Evolutionary conservation across 2,888 invertebrate genomes (phyloP), one percentile per base, ranked within the genome.

Genomic region (Cosmopolites sordidus): DNA sequence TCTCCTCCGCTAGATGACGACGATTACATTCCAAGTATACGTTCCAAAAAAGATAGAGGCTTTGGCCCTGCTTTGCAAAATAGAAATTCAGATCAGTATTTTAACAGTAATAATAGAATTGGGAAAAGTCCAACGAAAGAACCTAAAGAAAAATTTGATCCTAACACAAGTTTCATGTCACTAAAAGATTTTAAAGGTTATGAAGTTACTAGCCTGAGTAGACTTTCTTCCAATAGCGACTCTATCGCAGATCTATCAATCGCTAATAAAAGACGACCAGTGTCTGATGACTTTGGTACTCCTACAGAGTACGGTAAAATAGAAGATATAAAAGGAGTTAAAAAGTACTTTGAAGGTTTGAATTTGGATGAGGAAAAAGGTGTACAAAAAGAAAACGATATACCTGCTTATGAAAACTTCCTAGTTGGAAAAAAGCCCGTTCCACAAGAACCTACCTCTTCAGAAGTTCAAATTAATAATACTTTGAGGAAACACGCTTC

Each of bases 1-100:
- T 83, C 89, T 0, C 87, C 88, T 1, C 87, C 88, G 4, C 69
- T 82, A 62, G 86, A 86, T 54, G 87, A 89, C 52, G 73, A 87
- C 4, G 84, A 86, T 42, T 57, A 54, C 30, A 56, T 57, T 29
- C 52, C 58, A 45, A 56, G 62, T 43, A 51, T 56, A 39, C 58
- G 56, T 14, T 49, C 44, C 14, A 41, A 33, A 12, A 57, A 58
- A 33, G 62, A 64, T 12, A 47, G 47, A 18, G n/a, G n/a, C n/a
- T 39, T 47, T 9, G 16, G 16, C 22, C 17, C 33, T n/a, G 12
- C 22, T n/a, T 16, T 46, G 9, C 52, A 48, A 17, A 54, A 58
- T 27, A 59, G 64, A 59, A 65, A 62, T 48, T 66, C 66, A 5
- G 65, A 66, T 49, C 64, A 65, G 44, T 66, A 62, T 52, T 63